Evolutionary conservation across 2,888 invertebrate species (phyloP), one percentile per base, ranked within the genome.

Genomic region (Scelioninae gen. 1): DNA sequence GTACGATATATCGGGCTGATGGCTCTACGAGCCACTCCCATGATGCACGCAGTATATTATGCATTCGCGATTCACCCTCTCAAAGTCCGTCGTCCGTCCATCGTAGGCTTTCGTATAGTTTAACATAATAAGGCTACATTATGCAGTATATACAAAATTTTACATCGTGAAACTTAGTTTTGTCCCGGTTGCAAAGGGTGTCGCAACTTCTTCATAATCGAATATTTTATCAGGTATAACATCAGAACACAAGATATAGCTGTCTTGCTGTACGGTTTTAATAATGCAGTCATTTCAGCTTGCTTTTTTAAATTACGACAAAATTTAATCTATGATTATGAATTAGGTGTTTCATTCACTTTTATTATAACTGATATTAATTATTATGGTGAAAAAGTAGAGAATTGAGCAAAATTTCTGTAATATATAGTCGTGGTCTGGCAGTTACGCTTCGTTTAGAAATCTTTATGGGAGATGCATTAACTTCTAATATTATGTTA

Each of bases 101-200:
- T 86, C 85, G 82, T 83, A 77, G 85, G 84, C 84, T 85, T 81
- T 75, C 86, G 91, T 89, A 91, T 91, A 91, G 88, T 85, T 91
- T 91, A 90, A 88, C 91, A 91, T 91, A 91, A 91, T 91, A 87
- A 88, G 88, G 82, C 83, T 71, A 88, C 83, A 91, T 91, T 91
- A 91, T 91, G 86, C 91, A 87, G 87, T 87, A 88, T 88, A 89
- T 88, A 89, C 88, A 88, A 88, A 89, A 89, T 89, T 89, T 88
- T 84, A 85, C 78, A 84, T 79, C 58, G 60, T 45, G 15, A 60
- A 79, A 79, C 58, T 72, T 60, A 51, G 51, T 55, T 47, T 32
- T 51, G 53, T 43, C 5, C 16, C 31, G 6, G 13, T 49, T 31
- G 23, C 65, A 60, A 55, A 71, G 43, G 49, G 51, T 60, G 65